Percentiles rank a stretch among this genome's conserved stretches.
Evolutionary conservation across 2,797 vertebrate species (phyloP).

Genomic region (Ptychobarbus kaznakovi): DNA sequence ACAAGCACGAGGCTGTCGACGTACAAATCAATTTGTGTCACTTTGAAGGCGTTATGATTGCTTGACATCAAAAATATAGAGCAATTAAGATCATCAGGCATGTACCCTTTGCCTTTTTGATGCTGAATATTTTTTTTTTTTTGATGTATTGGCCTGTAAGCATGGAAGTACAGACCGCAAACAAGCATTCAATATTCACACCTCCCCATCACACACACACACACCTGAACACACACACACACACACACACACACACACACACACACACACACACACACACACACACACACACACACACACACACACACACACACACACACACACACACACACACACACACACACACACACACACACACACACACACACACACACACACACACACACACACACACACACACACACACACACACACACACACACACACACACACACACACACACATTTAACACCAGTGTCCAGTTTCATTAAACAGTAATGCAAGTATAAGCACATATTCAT

Average conservation of each 20-base stretch:
- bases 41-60: conserved; percentile 78
- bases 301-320: background rate
- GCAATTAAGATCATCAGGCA: conserved; percentile 70
- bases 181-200: conserved; percentile 37
- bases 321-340: no score
- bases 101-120: conserved; percentile 62
- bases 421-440: background rate
- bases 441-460: background rate
- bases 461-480: conserved; percentile 26
- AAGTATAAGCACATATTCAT: conserved; percentile 15
- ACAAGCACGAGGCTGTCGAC: conserved; percentile 67
- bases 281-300: background rate
- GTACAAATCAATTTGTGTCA: conserved; percentile 78
- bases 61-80: conserved; percentile 79
- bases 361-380: background rate
- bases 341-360: background rate
- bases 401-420: background rate
- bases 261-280: background rate
- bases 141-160: conserved; percentile 72
- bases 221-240: background rate
- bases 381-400: background rate
- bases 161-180: conserved; percentile 62
- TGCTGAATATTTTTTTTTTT: conserved; percentile 77
- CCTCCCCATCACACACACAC: background rate
- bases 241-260: background rate